These are phyloP conservation scores for Bombycilla garrulus DNA, from an alignment of 2,113 vertebrate genomes.

Conservation along the genomic window DNA sequence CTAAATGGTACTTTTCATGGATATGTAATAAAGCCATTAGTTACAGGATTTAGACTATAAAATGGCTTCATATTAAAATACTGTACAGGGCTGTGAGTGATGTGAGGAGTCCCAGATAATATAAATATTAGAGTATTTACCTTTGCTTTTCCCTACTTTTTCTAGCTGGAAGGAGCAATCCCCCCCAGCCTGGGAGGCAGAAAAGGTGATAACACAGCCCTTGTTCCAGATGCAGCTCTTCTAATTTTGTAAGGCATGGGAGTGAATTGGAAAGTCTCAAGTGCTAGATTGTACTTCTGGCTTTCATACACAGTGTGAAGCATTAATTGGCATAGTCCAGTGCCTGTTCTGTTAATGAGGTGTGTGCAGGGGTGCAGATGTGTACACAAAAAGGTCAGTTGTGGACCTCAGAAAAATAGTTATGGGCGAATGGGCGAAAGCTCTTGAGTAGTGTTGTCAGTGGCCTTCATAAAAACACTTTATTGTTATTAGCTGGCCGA, in stretches of 20 bases:
- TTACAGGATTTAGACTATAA: neutral
- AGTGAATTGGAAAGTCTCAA: neutral
- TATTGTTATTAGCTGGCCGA: neutral
- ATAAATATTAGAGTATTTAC: neutral
- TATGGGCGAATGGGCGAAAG: neutral
- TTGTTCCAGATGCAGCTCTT: neutral
- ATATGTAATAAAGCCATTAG: neutral
- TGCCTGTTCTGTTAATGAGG: neutral
- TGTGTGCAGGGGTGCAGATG: neutral
- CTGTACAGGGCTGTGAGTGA: rapidly evolving
- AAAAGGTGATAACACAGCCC: rapidly evolving
- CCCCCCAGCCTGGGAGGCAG: rapidly evolving
- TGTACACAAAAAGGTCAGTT: neutral
- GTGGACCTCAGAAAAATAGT: neutral
- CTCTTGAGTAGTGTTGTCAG: neutral
- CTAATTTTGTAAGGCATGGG: neutral
- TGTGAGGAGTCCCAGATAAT: rapidly evolving
- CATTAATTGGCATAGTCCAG: neutral
- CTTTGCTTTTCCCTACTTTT: neutral
- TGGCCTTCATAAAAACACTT: neutral
- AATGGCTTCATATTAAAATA: neutral
- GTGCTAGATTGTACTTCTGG: neutral
- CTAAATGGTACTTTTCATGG: neutral
- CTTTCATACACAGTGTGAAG: neutral
- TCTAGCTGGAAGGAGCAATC: neutral